Conservation (phyloP, 2,797 vertebrate species). For the Microctenopoma lineatum region DNA sequence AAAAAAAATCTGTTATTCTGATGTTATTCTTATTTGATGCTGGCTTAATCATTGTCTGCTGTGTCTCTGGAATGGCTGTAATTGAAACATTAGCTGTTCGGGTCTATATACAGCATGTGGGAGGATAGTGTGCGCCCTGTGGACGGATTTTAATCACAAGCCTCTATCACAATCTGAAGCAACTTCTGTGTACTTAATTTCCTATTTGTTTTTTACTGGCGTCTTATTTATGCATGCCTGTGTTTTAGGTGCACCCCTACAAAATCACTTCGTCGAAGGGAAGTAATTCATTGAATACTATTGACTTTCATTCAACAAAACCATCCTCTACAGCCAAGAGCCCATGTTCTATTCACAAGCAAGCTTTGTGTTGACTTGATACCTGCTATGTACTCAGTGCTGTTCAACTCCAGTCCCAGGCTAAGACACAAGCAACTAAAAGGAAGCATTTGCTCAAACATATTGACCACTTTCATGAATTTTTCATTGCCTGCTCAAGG, state of each 20-base stretch:
- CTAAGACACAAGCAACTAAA: slow-evolving; percentile 46
- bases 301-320: slow-evolving; percentile 35
- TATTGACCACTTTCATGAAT: slow-evolving; percentile 78
- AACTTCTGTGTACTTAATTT: slow-evolving; percentile 39
- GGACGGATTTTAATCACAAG: slow-evolving; percentile 73
- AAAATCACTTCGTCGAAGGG: slow-evolving; percentile 5
- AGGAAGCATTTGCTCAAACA: slow-evolving; percentile 72
- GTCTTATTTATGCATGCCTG: background rate
- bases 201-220: background rate
- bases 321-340: slow-evolving; percentile 9
- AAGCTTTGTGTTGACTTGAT: slow-evolving; percentile 28
- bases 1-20: slow-evolving; percentile 26
- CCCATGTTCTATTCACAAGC: slow-evolving; percentile 8
- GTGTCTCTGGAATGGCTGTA: slow-evolving; percentile 74
- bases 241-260: background rate
- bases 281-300: slow-evolving; percentile 44
- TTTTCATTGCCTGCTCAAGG: slow-evolving; percentile 72
- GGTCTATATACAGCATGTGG: slow-evolving; percentile 70
- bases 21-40: slow-evolving; percentile 76
- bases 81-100: slow-evolving; percentile 81
- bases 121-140: slow-evolving; percentile 52
- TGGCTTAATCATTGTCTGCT: slow-evolving; percentile 77
- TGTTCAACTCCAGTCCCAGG: slow-evolving; percentile 31
- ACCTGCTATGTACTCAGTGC: slow-evolving; percentile 40
- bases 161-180: slow-evolving; percentile 52